These are phyloP conservation scores for Philantomba maxwellii DNA, from an alignment of 2,113 vertebrate genomes.

Conservation along the genomic window DNA sequence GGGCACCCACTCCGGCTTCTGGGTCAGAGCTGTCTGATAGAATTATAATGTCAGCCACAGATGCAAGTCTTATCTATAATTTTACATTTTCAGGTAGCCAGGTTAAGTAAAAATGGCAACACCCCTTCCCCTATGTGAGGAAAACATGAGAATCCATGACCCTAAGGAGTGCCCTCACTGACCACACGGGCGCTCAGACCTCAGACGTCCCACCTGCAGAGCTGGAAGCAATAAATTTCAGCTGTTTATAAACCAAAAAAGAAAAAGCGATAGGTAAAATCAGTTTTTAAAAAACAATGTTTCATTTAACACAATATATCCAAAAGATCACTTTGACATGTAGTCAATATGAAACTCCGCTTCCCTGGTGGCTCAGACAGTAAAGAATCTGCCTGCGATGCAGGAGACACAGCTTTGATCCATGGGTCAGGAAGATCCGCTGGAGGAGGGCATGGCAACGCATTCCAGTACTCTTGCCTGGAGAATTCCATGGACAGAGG, in stretches of 20 bases:
- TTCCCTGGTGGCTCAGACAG: not conserved
- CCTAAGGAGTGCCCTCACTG: not conserved
- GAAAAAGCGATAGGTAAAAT: not conserved
- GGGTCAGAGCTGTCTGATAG: not conserved
- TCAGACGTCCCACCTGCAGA: not conserved
- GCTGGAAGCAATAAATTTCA: not conserved
- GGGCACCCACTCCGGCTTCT: too few species aligned
- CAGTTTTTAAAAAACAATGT: not conserved
- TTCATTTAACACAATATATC: not conserved
- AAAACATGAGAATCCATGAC: not conserved
- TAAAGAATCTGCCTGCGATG: not conserved
- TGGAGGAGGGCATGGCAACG: not conserved
- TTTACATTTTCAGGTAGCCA: not conserved
- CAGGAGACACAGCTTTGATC: not conserved
- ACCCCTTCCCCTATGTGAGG: not conserved
- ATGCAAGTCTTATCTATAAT: too few species aligned
- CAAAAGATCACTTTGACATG: not conserved
- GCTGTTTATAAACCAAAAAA: not conserved
- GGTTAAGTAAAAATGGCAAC: not conserved
- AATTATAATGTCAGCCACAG: not conserved
- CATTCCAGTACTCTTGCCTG: not conserved
- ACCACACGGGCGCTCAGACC: not conserved
- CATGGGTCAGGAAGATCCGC: fast-evolving
- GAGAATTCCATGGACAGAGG: not conserved
- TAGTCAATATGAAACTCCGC: not conserved